These are phyloP conservation scores for Aphidius gifuensis DNA, from an alignment of 1,140 invertebrate species.

Conservation along the genomic window DNA sequence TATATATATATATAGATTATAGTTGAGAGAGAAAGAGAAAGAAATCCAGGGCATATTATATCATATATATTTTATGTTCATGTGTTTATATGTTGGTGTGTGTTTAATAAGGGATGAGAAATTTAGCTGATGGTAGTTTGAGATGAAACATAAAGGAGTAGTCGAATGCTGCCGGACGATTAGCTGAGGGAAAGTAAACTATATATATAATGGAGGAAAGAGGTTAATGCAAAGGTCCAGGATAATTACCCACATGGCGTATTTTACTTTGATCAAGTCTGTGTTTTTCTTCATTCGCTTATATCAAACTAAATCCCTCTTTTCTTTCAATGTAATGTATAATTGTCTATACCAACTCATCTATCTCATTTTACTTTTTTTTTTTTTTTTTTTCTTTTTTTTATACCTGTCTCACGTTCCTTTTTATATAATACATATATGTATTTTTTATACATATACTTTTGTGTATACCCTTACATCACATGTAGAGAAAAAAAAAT, in stretches of 20 bases:
- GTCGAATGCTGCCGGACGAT: neutral
- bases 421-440: constrained; percentile 31
- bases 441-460: too few species aligned
- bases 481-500: constrained; percentile 19
- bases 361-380: constrained; percentile 22
- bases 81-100: too few species aligned
- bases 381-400: constrained; percentile 19
- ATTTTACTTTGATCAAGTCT: constrained; percentile 54
- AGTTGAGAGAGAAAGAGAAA: too few species aligned
- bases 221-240: constrained; percentile 51
- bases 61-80: too few species aligned
- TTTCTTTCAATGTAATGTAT: constrained; percentile 24
- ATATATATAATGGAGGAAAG: constrained; percentile 29
- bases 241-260: constrained; percentile 56
- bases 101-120: too few species aligned
- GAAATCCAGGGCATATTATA: too few species aligned
- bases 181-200: constrained; percentile 26
- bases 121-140: too few species aligned
- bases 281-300: constrained; percentile 54
- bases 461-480: constrained; percentile 27
- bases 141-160: too few species aligned
- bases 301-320: constrained; percentile 33
- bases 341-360: neutral
- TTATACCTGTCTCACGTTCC: constrained; percentile 23
- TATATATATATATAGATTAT: too few species aligned